Base-by-base conservation (phyloP, 1,140 invertebrate genomes). In the Campoletis sonorensis region DNA sequence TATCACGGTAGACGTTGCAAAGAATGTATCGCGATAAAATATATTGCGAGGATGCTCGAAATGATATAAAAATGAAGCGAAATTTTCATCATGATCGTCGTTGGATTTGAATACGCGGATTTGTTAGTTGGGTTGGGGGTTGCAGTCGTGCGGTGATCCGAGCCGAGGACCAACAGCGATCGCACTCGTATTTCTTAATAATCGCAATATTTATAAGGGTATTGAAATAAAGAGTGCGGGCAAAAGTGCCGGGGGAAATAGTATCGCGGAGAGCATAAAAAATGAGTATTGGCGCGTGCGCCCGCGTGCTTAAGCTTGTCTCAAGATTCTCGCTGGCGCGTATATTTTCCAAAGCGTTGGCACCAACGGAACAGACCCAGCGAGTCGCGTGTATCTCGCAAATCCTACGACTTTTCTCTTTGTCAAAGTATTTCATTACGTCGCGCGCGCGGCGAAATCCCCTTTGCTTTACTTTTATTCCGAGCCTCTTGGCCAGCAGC, bases 131-230 rank as follows among this genome's bases (percentile, higher is more conserved):
- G n/a, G n/a, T n/a, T n/a, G n/a, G n/a, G n/a, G n/a, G n/a, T n/a
- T n/a, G n/a, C n/a, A n/a, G n/a, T n/a, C n/a, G n/a, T n/a, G n/a
- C n/a, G n/a, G n/a, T n/a, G n/a, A n/a, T n/a, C n/a, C n/a, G n/a
- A n/a, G n/a, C n/a, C n/a, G n/a, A n/a, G n/a, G n/a, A n/a, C n/a
- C n/a, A n/a, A n/a, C n/a, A n/a, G n/a, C n/a, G n/a, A n/a, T n/a
- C n/a, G n/a, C n/a, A 26, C 73, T 76, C 73, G 73, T 76, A 33
- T 33, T 76, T 76, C 73, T 76, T 76, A 64, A 64, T 77, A 64
- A 77, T 77, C 75, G n/a, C n/a, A 77, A 77, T 54, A 77, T 77
- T 77, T 77, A 64, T 77, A 77, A 77, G 27, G 75, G 75, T 77
- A n/a, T n/a, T n/a, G n/a, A 77, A 77, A 77, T 77, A 77, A 77